Conservation (phyloP, 2,113 vertebrate species). For the Leptobrachium leishanense region DNA sequence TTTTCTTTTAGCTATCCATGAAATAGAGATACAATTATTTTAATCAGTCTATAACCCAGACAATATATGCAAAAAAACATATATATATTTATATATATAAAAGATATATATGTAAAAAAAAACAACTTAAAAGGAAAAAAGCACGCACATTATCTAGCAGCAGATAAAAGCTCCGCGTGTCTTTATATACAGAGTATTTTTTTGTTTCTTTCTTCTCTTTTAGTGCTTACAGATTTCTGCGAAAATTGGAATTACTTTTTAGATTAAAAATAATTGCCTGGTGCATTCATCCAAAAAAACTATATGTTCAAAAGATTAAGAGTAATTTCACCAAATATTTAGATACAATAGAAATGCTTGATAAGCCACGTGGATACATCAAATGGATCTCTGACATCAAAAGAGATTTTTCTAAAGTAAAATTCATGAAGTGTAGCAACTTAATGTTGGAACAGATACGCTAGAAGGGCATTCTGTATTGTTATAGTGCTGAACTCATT, state of each 20-base stretch:
- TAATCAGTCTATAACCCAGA: too few relatives aligned
- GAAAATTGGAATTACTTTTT: constrained; percentile 26
- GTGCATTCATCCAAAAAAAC: constrained; percentile 37
- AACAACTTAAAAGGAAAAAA: neutral
- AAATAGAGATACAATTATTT: too few relatives aligned
- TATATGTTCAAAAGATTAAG: constrained; percentile 45
- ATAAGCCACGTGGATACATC: constrained; percentile 34
- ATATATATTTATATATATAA: too few relatives aligned
- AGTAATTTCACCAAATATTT: constrained; percentile 46
- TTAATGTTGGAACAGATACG: constrained; percentile 43
- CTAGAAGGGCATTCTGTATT: constrained; percentile 39
- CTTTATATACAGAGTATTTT: too few relatives aligned
- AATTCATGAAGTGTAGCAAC: constrained; percentile 45
- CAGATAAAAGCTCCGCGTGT: neutral
- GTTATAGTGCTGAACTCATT: constrained; percentile 45
- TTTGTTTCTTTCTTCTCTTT: constrained; percentile 5
- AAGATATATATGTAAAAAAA: too few relatives aligned
- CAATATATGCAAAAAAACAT: too few relatives aligned
- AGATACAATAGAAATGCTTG: constrained; percentile 42
- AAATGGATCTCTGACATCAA: constrained; percentile 43
- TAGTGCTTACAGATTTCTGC: constrained; percentile 15
- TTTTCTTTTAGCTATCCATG: too few relatives aligned
- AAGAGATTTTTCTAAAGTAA: constrained; percentile 46
- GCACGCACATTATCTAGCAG: neutral
- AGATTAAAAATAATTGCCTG: constrained; percentile 39